Percentiles rank a stretch among this genome's conserved stretches.
These are phyloP conservation scores for Frankliniella fusca DNA, from an alignment of 2,888 invertebrate genomes.

Conservation along the genomic window DNA sequence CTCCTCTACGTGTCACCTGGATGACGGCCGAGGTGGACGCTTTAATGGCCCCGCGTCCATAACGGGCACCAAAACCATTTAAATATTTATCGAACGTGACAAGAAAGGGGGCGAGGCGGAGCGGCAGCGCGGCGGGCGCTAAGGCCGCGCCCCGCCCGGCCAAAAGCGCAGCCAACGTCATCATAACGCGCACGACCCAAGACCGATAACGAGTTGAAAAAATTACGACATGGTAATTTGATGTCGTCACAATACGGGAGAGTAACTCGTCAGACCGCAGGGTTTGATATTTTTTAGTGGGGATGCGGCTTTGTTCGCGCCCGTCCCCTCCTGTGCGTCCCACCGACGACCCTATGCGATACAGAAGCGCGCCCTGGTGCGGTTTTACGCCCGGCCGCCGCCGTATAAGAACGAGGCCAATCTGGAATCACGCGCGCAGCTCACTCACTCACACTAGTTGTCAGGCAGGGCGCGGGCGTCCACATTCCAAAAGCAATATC, in stretches of 20 bases:
- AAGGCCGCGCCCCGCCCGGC: neutral
- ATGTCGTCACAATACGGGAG: neutral
- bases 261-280: too few species aligned
- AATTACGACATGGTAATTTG: neutral
- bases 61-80: neutral
- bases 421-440: neutral
- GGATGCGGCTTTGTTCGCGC: neutral
- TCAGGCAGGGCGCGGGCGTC: neutral
- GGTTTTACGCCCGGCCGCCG: neutral
- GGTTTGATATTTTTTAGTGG: too few species aligned
- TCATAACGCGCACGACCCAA: neutral
- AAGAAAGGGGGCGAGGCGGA: neutral
- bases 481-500: constrained; percentile 13
- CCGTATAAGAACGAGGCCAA: constrained; percentile 9
- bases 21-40: too few species aligned
- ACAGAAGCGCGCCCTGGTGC: too few species aligned
- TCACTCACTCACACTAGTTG: neutral
- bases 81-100: constrained; percentile 1
- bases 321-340: neutral
- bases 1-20: too few species aligned
- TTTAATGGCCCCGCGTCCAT: too few species aligned
- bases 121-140: neutral
- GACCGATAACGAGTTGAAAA: neutral
- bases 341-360: too few species aligned
- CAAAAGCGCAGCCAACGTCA: neutral